Base-by-base conservation (phyloP, 2,113 vertebrate species). In the Salvelinus alpinus region DNA sequence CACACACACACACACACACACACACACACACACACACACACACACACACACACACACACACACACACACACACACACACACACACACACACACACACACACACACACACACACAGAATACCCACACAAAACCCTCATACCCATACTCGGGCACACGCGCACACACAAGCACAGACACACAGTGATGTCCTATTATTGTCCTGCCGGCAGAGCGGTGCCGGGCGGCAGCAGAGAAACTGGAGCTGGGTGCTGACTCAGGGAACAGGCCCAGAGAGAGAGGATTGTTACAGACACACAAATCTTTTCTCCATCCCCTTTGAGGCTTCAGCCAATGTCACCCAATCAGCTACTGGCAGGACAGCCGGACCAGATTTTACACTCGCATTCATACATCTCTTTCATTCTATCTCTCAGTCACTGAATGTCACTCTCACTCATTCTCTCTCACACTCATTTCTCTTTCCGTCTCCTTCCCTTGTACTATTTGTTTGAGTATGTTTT, bases 201-300 rank as follows among this genome's bases (percentile, higher is more conserved):
- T 87, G 88, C 84, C 80, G 85, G 84, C 86, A 74, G 87, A 66
- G 81, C 78, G 84, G 82, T 2, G 86, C 79, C 73, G 71, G 87
- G 82, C 74, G 48, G 18, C 75, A 84, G 80, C 78, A 83, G 84
- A 79, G 91, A 91, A 92, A 92, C 89, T 91, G 85, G 89, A 92
- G 89, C 87, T 88, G 83, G 82, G 76, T 90, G 92, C 91, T 93
- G 92, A 92, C 87, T 92, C 89, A 92, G 89, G 88, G 89, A 88
- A 89, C 86, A 87, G 77, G 87, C 79, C 69, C 79, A 66, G 34
- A 66, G 60, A 66, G 44, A n/a, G 75, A 68, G 69, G 60, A 75
- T 71, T 48, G 54, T 73, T 85, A 72, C 77, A 80, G 67, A 62
- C 78, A 80, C 80, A 78, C 38, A 44, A 11, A 9, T 44, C 38